A percentile compares a stretch with the other conserved stretches of the same genome.
phyloP scores from a whole-genome alignment of 2,888 invertebrate species.

The Athripsodes cinereus region DNA sequence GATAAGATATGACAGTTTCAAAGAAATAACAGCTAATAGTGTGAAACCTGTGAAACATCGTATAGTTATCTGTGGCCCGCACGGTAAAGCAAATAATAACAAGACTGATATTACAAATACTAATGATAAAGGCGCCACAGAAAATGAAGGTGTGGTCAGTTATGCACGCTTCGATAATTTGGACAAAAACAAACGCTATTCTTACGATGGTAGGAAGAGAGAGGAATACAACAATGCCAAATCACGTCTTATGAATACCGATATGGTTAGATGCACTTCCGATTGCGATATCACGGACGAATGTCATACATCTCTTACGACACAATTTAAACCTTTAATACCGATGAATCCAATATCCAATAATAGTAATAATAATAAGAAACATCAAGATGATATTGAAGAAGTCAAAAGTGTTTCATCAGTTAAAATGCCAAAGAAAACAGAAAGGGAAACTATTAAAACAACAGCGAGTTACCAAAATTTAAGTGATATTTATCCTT shows the following conservation, averaged over 20 bases:
- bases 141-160: conserved; percentile 3
- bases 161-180: neutral
- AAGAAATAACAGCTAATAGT: conserved; percentile 20
- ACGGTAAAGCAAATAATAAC: conserved; percentile 35
- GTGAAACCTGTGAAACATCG: conserved; percentile 17
- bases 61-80: conserved; percentile 15
- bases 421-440: neutral
- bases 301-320: conserved; percentile 16
- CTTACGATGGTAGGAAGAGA: conserved; percentile 14
- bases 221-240: conserved; percentile 33
- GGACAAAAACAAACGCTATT: conserved; percentile 10
- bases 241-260: conserved; percentile 25
- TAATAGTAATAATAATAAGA: neutral
- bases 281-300: conserved; percentile 26
- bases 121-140: conserved; percentile 6
- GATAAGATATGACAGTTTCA: conserved; percentile 26
- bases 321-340: conserved; percentile 2
- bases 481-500: neutral
- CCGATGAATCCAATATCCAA: too few relatives aligned
- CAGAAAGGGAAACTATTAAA: neutral
- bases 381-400: neutral
- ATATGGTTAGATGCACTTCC: conserved; percentile 23
- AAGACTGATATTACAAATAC: neutral
- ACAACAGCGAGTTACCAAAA: neutral
- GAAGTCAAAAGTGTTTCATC: neutral